Base-by-base conservation (phyloP, 1,140 invertebrate species). In the Drosophila teissieri region DNA sequence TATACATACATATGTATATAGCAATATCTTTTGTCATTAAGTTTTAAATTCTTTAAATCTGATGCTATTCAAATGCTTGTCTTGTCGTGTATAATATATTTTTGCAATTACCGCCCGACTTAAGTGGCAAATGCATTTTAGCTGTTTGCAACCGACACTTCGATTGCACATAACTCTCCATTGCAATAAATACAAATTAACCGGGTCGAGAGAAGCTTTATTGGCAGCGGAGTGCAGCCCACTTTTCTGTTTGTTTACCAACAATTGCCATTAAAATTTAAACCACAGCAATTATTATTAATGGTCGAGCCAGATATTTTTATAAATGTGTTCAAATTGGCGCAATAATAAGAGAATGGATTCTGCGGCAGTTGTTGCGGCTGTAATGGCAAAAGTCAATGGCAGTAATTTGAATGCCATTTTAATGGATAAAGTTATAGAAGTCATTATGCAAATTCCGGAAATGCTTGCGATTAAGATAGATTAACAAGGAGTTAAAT, bases 241-340 rank as follows among this genome's bases (percentile, higher is more conserved):
- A 61, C 39, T 37, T 55, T 55, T 22, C 46, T 56, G 52, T 68
- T 78, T 89, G 85, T 73, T 85, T 85, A 58, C 78, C 85, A 77
- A 70, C 80, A 77, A 90, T 90, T 75, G 74, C 85, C 85, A 90
- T 90, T 90, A 90, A 90, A 90, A 90, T 90, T 90, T 90, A 85
- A 90, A 90, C 73, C 85, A 82, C 55, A 81, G 78, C 85, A 90
- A 90, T 90, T 90, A 90, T 90, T 85, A 90, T 90, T 90, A 79
- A 90, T 90, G 85, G 80, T 68, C 65, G 60, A 77, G 70, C 58
- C 14, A 73, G 67, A 62, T 63, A 61, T 79, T 85, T 90, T 90
- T 79, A 84, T 90, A 85, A 82, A 86, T 88, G 82, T 85, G 72
- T 73, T 85, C 82, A 78, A 86, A 85, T 86, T 86, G 82, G 40